phyloP scores from a whole-genome alignment of 1,140 invertebrate species.

The Ostrea edulis region DNA sequence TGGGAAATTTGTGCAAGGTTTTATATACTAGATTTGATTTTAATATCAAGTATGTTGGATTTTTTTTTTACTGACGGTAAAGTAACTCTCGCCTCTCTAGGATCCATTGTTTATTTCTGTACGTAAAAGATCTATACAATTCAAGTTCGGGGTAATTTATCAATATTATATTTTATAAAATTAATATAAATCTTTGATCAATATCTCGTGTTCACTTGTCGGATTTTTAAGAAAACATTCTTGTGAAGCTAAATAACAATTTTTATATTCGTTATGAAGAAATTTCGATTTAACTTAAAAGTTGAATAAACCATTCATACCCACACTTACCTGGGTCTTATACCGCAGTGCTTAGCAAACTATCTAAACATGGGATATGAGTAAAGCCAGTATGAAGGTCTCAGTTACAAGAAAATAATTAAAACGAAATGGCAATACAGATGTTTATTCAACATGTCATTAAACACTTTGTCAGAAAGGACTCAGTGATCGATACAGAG shows the following conservation, averaged over 20 bases:
- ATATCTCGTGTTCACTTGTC: not conserved
- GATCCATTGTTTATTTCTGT: not conserved
- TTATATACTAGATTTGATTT: not conserved
- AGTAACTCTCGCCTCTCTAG: not conserved
- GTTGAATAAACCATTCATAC: not conserved
- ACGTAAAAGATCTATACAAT: not conserved
- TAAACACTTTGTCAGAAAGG: not conserved
- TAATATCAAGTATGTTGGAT: not conserved
- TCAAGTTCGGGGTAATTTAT: conserved; percentile 15
- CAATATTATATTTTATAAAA: not conserved
- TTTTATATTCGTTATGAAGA: not conserved
- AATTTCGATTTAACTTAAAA: not conserved
- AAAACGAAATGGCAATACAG: not conserved
- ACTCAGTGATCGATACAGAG: too few relatives aligned
- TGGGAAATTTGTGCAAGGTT: not conserved
- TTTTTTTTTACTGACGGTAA: not conserved
- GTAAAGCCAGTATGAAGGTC: too few relatives aligned
- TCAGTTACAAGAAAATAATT: too few relatives aligned
- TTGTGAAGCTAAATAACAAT: conserved; percentile 2
- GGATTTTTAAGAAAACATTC: not conserved
- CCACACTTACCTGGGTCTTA: not conserved
- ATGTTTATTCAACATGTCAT: not conserved
- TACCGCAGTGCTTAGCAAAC: too few relatives aligned
- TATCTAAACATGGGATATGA: too few relatives aligned
- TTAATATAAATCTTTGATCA: conserved; percentile 6